phyloP scores from a whole-genome alignment of 2,113 vertebrate genomes.

The Upupa epops region DNA sequence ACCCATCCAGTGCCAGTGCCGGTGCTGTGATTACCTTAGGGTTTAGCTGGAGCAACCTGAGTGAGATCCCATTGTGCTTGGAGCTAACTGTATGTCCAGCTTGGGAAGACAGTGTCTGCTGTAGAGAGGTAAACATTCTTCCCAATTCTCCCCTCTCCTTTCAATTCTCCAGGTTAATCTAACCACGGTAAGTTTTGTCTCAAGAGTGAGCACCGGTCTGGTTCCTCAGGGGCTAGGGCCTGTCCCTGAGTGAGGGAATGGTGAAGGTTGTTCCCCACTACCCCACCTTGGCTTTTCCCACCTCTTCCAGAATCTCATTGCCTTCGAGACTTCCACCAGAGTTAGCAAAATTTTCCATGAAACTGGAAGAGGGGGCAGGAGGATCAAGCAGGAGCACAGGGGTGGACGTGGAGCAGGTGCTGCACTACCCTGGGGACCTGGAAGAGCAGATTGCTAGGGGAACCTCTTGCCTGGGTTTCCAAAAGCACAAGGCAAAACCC shows the following conservation, averaged over 20 bases:
- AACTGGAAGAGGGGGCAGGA: background rate
- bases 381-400: rapidly evolving
- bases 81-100: background rate
- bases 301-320: background rate
- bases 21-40: background rate
- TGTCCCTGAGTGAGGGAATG: background rate
- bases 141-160: background rate
- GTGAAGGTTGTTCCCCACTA: background rate
- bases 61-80: background rate
- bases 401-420: background rate
- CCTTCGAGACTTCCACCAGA: background rate
- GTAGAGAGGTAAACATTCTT: background rate
- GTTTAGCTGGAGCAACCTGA: background rate
- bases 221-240: background rate
- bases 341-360: background rate
- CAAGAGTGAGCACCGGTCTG: background rate
- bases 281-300: background rate
- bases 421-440: background rate
- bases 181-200: rapidly evolving
- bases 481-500: background rate
- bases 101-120: background rate
- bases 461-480: background rate
- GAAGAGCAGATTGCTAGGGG: rapidly evolving
- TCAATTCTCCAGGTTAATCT: background rate
- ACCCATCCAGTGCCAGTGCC: background rate